Conservation (phyloP, 2,888 invertebrate genomes). For the Plutella xylostella region DNA sequence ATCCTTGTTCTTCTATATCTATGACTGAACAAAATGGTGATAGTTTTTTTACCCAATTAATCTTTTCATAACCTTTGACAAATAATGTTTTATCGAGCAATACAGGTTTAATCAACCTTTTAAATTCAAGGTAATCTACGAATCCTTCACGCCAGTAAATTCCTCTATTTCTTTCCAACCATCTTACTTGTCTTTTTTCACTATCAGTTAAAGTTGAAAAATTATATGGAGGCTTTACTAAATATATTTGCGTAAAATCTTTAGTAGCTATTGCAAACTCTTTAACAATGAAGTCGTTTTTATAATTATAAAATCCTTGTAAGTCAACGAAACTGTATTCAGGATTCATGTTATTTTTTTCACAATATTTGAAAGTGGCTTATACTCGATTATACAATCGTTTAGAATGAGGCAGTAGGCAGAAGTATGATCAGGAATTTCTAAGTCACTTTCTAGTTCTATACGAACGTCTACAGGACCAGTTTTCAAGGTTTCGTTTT, state of each 20-base stretch:
- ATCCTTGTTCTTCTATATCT: slow-evolving; percentile 1
- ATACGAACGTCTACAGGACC: slow-evolving; percentile 1
- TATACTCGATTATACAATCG: slow-evolving; percentile 1
- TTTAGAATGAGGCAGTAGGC: slow-evolving; percentile 2
- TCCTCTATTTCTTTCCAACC: not conserved
- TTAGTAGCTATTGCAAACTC: not conserved
- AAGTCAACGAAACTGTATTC: not conserved
- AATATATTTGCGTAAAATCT: not conserved
- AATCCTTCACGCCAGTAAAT: slow-evolving; percentile 1
- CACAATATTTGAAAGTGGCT: not conserved
- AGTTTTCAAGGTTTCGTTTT: slow-evolving; percentile 1
- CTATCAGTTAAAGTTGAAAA: not conserved
- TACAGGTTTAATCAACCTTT: not conserved
- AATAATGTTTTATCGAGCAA: not conserved
- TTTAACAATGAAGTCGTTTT: not conserved
- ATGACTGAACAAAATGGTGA: not conserved
- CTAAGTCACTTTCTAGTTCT: slow-evolving; percentile 2
- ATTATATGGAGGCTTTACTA: not conserved
- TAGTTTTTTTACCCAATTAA: not conserved
- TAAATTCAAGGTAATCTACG: not conserved
- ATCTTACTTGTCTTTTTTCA: not conserved
- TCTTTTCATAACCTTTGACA: slow-evolving; percentile 1
- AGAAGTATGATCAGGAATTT: slow-evolving; percentile 1
- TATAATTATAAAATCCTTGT: not conserved
- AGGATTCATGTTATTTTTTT: not conserved